Conservation (phyloP, 2,797 vertebrate species). For the Gallinago solitaria region DNA sequence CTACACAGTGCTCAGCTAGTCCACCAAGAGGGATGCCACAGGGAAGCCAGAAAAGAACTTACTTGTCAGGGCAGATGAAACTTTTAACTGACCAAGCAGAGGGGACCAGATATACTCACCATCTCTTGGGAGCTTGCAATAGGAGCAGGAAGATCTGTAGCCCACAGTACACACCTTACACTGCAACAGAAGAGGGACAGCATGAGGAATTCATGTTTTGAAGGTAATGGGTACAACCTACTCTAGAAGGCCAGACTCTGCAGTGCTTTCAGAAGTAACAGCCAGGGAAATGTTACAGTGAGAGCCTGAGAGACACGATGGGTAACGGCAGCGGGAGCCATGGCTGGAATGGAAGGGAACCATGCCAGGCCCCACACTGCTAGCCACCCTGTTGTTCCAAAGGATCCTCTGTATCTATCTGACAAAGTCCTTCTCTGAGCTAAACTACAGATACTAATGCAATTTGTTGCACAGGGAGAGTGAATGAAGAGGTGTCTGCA, state of each 20-base stretch:
- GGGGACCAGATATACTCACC: slow-evolving; percentile 67
- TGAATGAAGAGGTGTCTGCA: not conserved
- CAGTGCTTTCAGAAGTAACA: not conserved
- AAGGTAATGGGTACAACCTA: not conserved
- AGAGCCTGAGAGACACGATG: not conserved
- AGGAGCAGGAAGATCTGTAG: slow-evolving; percentile 80
- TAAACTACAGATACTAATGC: not conserved
- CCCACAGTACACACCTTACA: slow-evolving; percentile 77
- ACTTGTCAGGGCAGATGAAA: not conserved
- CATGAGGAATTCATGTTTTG: not conserved
- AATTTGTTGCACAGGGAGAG: not conserved
- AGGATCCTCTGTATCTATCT: not conserved
- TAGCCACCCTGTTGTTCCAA: not conserved
- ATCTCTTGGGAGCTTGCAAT: slow-evolving; percentile 80
- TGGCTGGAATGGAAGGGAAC: not conserved
- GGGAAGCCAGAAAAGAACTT: not conserved
- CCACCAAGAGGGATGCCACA: not conserved
- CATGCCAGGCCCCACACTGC: not conserved
- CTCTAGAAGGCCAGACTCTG: not conserved
- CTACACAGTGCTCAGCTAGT: not conserved
- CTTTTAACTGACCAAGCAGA: not conserved
- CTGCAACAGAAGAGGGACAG: slow-evolving; percentile 69
- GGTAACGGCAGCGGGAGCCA: not conserved
- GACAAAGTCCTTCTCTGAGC: not conserved
- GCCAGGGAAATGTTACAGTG: not conserved